Base-by-base conservation (phyloP, 1,140 invertebrate species). In the Heliconius nattereri region DNA sequence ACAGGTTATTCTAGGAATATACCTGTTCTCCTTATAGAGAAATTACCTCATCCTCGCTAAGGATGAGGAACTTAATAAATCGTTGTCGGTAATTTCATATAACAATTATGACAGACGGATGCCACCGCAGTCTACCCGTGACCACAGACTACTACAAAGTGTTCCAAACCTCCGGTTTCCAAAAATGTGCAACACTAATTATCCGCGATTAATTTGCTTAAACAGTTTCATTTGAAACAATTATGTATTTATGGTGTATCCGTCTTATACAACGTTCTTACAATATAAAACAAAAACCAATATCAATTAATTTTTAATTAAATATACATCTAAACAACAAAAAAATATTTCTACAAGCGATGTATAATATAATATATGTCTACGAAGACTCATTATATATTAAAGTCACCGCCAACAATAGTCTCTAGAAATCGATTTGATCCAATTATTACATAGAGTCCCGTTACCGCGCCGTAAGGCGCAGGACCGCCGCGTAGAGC, bases 401-500 rank as follows among this genome's bases (percentile, higher is more conserved):
- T 78, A 78, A 80, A 74, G 72, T 73, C 74, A 70, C 75, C 57
- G 75, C 76, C 23, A 74, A 81, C 76, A 81, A 81, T 81, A 57
- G 79, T 74, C 78, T 75, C 23, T n/a, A 37, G 76, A 73, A 81
- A 81, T 81, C 81, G 78, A 81, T 83, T 80, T 83, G 74, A 81
- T 84, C 81, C 83, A 79, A 84, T 84, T 83, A 84, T 78, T 76
- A 84, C 78, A 74, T 80, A 79, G 40, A 80, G 60, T 81, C 57
- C 82, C 79, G 79, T 81, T 81, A 80, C 20, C 75, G 70, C 32
- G 32, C 16, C 19, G 70, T 20, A 71, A 57, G 54, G 49, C 49
- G 73, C 49, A 57, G 66, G 77, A 76, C 54, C 73, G 35, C 54
- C 72, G 49, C 49, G 29, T 70, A 66, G 23, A 26, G 60, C 60